Base-by-base conservation (phyloP, 1,140 invertebrate genomes). In the Diprion similis region DNA sequence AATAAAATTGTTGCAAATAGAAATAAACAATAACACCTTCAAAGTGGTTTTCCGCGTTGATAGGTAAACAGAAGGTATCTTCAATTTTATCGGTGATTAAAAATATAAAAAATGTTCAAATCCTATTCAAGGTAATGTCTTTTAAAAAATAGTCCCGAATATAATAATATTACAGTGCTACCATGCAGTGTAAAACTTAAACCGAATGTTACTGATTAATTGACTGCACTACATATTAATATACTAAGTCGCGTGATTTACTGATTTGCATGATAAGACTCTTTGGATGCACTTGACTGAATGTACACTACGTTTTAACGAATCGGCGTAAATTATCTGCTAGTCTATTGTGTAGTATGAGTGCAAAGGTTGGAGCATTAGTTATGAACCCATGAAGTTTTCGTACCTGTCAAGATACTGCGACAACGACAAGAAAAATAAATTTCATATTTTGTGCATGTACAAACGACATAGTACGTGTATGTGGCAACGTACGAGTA, bases 1-100 rank as follows among this genome's bases (percentile, higher is more conserved):
- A 46, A 73, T 66, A 77, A 76, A 74, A 71, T 8, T 70, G 64
- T 67, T 71, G 18, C 3, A 13, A 45, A 19, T 18, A 15, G 15
- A 45, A 68, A 19, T 45, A 64, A 68, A 68, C 13, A 68, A 68
- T 13, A 68, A 68, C 66, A 68, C 11, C 17, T 15, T 59, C 13
- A 46, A 73, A 70, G 13, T 70, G 48, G 46, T 59, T 59, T 59
- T 13, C 51, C 9, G 51, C n/a, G 9, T 59, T 15, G n/a, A 17
- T 59, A 9, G n/a, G 11, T 59, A 6, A 17, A n/a, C 1, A 59
- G 51, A 4, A 17, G n/a, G 11, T 59, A 13, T 17, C 4, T 59
- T 59, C 24, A 15, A 9, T 17, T 59, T 59, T 59, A 6, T 59
- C n/a, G 7, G 9, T 59, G 51, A 59, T 17, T 15, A 59, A 8